Evolutionary conservation across 2,113 vertebrate genomes (phyloP), one percentile per base, ranked within the genome.

Genomic region (Rhinogobius similis): DNA sequence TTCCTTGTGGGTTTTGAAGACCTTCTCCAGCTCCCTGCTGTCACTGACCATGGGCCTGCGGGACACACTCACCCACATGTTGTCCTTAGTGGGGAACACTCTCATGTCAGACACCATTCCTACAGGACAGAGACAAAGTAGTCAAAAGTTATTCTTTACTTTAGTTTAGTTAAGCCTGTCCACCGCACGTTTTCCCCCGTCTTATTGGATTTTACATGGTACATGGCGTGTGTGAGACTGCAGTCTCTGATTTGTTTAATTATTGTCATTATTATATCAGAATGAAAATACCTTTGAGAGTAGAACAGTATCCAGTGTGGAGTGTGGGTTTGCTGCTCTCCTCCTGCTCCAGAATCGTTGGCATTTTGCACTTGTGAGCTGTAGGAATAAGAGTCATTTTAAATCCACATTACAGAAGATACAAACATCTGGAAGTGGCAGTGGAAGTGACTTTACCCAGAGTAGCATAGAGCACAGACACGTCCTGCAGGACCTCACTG

Each of bases 81-180:
- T 92, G 5, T 86, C 87, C 70, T 93, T 94, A 38, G 92, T 90
- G 27, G 93, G 92, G 68, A 94, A 93, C 36, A 94, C 90, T 64
- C 43, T 87, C 77, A 85, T 87, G 41, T 88, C 72, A 21, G 32
- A 88, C 73, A 94, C 65, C 92, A 93, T 94, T 18, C 84, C 93
- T 94, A 78, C 23, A 29, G 1, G 46, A 1, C 56, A 9, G 8
- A 13, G 5, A 64, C 26, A 0, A n/a, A 73, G 8, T 3, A 16
- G 24, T 56, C 11, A 58, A 24, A 24, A 24, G 23, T 12, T 55
- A 4, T 24, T 23, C 20, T 24, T 20, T n/a, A 20, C 1, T 48
- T 48, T 48, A 20, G 18, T n/a, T 48, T 48, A 53, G 4, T 53
- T 53, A 21, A n/a, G n/a, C n/a, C n/a, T n/a, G n/a, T n/a, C n/a